These are phyloP conservation scores for Pyrocoelia pectoralis DNA, from an alignment of 2,888 invertebrate species.

Conservation along the genomic window DNA sequence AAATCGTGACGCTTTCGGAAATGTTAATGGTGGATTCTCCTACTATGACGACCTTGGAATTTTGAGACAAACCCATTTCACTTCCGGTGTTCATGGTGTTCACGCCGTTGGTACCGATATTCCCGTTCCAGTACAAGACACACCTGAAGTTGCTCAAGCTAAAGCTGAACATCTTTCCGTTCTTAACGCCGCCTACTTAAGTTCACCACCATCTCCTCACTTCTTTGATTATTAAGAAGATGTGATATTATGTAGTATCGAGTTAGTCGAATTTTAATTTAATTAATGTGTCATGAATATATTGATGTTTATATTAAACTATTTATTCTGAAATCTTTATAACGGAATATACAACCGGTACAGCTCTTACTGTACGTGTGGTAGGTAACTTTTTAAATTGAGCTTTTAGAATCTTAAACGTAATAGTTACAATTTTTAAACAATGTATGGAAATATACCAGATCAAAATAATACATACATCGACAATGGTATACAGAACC, in stretches of 20 bases:
- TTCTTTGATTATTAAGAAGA: constrained; percentile 10
- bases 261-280: neutral
- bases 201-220: constrained; percentile 15
- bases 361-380: no score
- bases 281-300: no score
- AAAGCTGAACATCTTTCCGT: constrained; percentile 38
- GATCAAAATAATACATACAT: no score
- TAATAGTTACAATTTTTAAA: no score
- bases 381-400: no score
- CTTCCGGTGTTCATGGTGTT: constrained; percentile 40
- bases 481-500: no score
- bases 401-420: no score
- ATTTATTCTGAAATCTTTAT: no score
- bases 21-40: constrained; percentile 39
- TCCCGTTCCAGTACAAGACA: constrained; percentile 43
- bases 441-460: no score
- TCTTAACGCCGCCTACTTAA: constrained; percentile 18
- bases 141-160: constrained; percentile 45
- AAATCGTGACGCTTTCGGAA: constrained; percentile 39
- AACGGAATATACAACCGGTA: no score
- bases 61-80: constrained; percentile 33
- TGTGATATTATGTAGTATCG: neutral
- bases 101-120: constrained; percentile 36
- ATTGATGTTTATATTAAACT: no score
- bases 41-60: constrained; percentile 40